These are phyloP conservation scores for Panurus biarmicus DNA, from an alignment of 2,113 vertebrate species.

Conservation along the genomic window DNA sequence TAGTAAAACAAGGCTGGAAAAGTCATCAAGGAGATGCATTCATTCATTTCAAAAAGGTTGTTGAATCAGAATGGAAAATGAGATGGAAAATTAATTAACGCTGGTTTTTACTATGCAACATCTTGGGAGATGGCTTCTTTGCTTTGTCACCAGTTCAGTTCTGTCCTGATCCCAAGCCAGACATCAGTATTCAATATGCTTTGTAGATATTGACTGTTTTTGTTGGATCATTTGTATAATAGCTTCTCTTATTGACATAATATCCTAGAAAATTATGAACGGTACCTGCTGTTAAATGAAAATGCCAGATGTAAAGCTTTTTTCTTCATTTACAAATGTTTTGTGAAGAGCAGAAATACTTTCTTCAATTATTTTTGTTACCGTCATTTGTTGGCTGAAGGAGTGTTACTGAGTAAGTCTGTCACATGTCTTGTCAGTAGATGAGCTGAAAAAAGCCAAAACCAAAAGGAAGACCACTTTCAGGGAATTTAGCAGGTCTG, in stretches of 20 bases:
- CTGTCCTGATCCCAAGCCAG: neutral
- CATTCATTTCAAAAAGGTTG: conserved; percentile 58
- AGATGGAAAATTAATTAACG: conserved; percentile 67
- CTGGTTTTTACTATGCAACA: neutral
- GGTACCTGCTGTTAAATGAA: neutral
- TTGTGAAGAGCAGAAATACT: neutral
- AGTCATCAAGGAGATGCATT: conserved; percentile 64
- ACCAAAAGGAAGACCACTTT: neutral
- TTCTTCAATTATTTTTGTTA: neutral
- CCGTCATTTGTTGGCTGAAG: neutral
- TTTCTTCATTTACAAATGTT: neutral
- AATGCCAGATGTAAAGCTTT: neutral
- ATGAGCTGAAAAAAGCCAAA: neutral
- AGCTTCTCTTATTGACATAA: neutral
- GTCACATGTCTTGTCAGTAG: neutral
- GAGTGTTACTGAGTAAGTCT: neutral
- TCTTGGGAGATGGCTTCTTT: neutral
- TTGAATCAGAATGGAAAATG: conserved; percentile 52
- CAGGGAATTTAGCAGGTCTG: neutral
- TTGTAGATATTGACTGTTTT: neutral
- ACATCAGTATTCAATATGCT: neutral
- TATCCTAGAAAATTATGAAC: neutral
- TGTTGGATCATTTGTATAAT: neutral
- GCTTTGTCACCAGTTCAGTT: neutral
- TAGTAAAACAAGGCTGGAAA: conserved; percentile 64